phyloP scores from a whole-genome alignment of 2,113 vertebrate species.

The Callaeas wilsoni region DNA sequence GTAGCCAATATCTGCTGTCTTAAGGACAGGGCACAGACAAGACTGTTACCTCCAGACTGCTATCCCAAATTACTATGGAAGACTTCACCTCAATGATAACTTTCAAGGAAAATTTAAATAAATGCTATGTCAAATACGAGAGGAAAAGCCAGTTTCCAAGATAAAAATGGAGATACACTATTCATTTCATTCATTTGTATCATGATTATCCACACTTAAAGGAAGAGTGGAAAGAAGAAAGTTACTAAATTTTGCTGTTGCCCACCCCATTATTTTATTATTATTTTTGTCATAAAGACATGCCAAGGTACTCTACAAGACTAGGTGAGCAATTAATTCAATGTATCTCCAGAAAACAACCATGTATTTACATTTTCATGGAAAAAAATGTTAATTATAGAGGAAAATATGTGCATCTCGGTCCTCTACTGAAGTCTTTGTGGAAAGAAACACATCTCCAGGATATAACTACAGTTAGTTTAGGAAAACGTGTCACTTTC shows the following conservation, averaged over 20 bases:
- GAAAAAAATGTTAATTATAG: not conserved
- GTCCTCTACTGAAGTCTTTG: not conserved
- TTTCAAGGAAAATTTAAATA: not conserved
- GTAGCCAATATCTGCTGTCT: not conserved
- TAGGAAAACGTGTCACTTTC: not conserved
- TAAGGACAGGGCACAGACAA: not conserved
- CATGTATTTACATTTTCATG: not conserved
- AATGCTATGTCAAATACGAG: not conserved
- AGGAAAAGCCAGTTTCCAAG: not conserved
- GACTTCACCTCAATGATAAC: not conserved
- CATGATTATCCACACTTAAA: not conserved
- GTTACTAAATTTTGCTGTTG: not conserved
- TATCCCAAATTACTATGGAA: not conserved
- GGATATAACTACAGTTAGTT: not conserved
- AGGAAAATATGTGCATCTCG: not conserved
- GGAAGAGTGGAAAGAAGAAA: not conserved
- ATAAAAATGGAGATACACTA: not conserved
- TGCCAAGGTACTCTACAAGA: not conserved
- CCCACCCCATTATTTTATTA: not conserved
- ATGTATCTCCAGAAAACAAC: not conserved
- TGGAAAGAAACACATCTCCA: not conserved
- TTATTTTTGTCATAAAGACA: not conserved
- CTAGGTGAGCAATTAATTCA: not conserved
- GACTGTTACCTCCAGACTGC: not conserved
- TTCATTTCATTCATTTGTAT: not conserved